Conservation (phyloP, 2,113 vertebrate genomes). For the Eolophus roseicapilla region DNA sequence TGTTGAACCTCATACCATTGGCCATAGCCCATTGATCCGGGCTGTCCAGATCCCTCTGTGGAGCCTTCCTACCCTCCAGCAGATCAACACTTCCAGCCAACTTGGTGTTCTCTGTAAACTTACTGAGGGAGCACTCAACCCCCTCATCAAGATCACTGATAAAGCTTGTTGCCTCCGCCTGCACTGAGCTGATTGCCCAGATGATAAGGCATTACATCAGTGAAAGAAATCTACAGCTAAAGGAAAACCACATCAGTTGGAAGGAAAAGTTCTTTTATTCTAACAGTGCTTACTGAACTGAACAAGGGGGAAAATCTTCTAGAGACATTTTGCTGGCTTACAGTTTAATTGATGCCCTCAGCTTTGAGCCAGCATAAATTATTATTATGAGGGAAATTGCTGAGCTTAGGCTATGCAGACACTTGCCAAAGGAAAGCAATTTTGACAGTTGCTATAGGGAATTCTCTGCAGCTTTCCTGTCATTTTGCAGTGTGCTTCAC, state of each 20-base stretch:
- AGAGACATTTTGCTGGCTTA: not conserved
- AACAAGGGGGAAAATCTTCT: not conserved
- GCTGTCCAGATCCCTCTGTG: not conserved
- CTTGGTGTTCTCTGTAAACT: not conserved
- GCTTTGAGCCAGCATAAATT: constrained; percentile 11
- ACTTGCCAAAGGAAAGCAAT: constrained; percentile 21
- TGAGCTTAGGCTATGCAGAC: not conserved
- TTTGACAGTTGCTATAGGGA: not conserved
- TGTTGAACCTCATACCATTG: not conserved
- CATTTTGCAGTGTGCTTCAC: not conserved
- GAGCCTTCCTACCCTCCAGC: not conserved
- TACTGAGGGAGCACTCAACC: not conserved
- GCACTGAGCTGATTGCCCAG: not conserved
- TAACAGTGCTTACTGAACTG: not conserved
- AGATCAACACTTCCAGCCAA: not conserved
- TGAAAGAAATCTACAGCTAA: not conserved
- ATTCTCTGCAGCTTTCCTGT: constrained; percentile 18
- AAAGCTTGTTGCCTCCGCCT: not conserved
- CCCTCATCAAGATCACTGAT: not conserved
- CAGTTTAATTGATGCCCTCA: constrained; percentile 13
- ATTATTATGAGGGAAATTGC: not conserved
- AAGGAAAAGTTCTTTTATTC: not conserved
- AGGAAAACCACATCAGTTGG: not conserved
- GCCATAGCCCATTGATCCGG: not conserved
- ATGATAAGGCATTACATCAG: not conserved